Evolutionary conservation across 2,888 invertebrate species (phyloP).

Genomic region (Hyalella azteca): DNA sequence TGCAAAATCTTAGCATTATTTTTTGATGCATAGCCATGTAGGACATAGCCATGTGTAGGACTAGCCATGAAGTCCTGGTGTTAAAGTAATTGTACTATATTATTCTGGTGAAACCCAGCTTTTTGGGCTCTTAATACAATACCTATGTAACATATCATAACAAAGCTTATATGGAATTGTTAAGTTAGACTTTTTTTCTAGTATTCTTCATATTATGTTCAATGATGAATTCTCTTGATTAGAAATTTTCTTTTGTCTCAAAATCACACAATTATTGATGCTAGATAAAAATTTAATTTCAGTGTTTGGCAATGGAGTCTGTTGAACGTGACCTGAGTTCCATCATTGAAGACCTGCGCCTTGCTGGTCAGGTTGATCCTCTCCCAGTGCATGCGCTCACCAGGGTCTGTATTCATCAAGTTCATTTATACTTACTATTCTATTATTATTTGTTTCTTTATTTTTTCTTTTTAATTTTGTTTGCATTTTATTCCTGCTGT

Average conservation of each 20-base stretch:
- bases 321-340: slow-evolving; percentile 76
- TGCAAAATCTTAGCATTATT: too few relatives aligned
- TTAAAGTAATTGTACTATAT: too few relatives aligned
- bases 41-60: too few relatives aligned
- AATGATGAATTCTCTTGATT: slow-evolving; percentile 58
- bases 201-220: background rate
- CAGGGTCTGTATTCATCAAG: slow-evolving; percentile 35
- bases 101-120: too few relatives aligned
- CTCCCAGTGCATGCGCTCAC: slow-evolving; percentile 66
- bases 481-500: background rate
- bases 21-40: too few relatives aligned
- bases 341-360: slow-evolving; percentile 73
- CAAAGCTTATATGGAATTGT: background rate
- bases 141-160: background rate
- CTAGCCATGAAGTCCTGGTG: too few relatives aligned
- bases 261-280: background rate
- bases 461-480: background rate
- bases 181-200: background rate
- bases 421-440: background rate
- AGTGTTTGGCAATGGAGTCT: slow-evolving; percentile 79
- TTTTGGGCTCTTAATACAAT: too few relatives aligned
- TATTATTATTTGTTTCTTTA: background rate
- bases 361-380: slow-evolving; percentile 67
- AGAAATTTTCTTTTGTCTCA: background rate
- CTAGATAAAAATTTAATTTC: too few relatives aligned